Evolutionary conservation across 2,113 vertebrate species (phyloP).

Genomic region (Scomber scombrus): DNA sequence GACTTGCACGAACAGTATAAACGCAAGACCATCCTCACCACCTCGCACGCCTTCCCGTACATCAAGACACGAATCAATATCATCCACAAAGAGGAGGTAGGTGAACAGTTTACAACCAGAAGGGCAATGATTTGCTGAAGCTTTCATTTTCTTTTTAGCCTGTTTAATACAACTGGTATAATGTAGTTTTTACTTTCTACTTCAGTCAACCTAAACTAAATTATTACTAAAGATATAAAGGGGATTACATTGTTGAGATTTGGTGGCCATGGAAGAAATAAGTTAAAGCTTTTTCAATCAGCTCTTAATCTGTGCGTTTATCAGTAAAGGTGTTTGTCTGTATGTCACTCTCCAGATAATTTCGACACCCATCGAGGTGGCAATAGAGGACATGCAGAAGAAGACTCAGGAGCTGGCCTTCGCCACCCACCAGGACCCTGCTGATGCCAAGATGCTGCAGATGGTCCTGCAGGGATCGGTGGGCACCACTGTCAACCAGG

Average conservation of each 20-base stretch:
- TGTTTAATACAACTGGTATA: too few species aligned
- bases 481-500: slow-evolving; percentile 99
- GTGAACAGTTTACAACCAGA: neutral
- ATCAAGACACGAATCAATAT: slow-evolving; percentile 99
- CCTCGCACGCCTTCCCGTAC: slow-evolving; percentile 97
- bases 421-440: slow-evolving; percentile 97
- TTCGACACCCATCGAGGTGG: slow-evolving; percentile 97
- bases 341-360: slow-evolving; percentile 87
- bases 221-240: too few species aligned
- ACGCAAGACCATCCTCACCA: slow-evolving; percentile 97
- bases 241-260: too few species aligned
- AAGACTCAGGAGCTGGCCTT: slow-evolving; percentile 98
- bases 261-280: too few species aligned
- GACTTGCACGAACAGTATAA: slow-evolving; percentile 98
- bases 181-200: too few species aligned
- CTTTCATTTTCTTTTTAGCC: too few species aligned
- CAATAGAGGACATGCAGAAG: slow-evolving; percentile 99
- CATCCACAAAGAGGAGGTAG: slow-evolving; percentile 97
- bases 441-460: slow-evolving; percentile 98
- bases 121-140: too few species aligned
- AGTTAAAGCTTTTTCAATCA: neutral
- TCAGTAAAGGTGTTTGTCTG: neutral
- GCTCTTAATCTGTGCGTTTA: neutral
- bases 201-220: too few species aligned
- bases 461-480: slow-evolving; percentile 99